Evolutionary conservation across 2,888 invertebrate species (phyloP).

Genomic region (Deladenus siricidicola): DNA sequence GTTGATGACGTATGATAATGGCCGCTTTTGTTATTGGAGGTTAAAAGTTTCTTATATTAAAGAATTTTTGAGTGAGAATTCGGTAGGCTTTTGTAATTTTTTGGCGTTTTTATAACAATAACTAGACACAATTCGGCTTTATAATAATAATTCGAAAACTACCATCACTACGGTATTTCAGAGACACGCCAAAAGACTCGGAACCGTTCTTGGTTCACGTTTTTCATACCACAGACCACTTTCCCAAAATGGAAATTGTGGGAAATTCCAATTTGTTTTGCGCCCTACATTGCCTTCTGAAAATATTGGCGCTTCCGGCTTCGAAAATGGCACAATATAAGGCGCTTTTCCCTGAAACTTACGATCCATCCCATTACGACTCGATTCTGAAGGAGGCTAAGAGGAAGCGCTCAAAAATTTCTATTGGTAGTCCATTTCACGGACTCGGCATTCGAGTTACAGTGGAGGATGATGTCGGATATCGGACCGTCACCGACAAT

Average conservation of each 20-base stretch:
- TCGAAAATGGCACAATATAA: conserved; percentile 4
- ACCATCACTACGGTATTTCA: no score
- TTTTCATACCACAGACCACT: conserved; percentile 65
- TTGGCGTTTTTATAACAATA: not conserved
- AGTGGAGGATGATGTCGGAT: conserved; percentile 70
- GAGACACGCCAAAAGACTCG: conserved; percentile 50
- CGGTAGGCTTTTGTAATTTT: conserved; percentile 2
- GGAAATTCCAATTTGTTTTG: conserved; percentile 62
- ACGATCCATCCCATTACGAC: not conserved
- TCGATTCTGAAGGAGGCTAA: conserved; percentile 7
- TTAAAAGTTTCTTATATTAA: no score
- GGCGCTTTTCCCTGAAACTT: conserved; percentile 14
- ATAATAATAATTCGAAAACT: no score
- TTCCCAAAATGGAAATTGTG: conserved; percentile 66
- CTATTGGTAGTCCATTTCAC: conserved; percentile 69
- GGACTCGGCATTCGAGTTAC: conserved; percentile 78
- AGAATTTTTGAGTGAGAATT: not conserved
- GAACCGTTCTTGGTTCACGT: conserved; percentile 69
- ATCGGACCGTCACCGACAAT: conserved; percentile 66
- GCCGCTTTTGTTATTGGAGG: conserved; percentile 42
- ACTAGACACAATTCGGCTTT: no score
- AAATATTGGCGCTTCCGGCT: not conserved
- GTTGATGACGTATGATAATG: conserved; percentile 42
- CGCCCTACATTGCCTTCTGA: conserved; percentile 20
- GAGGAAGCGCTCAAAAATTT: not conserved